Evolutionary conservation across 2,797 vertebrate species (phyloP), one percentile per base, ranked within the genome.

Genomic region (Oophaga sylvatica): DNA sequence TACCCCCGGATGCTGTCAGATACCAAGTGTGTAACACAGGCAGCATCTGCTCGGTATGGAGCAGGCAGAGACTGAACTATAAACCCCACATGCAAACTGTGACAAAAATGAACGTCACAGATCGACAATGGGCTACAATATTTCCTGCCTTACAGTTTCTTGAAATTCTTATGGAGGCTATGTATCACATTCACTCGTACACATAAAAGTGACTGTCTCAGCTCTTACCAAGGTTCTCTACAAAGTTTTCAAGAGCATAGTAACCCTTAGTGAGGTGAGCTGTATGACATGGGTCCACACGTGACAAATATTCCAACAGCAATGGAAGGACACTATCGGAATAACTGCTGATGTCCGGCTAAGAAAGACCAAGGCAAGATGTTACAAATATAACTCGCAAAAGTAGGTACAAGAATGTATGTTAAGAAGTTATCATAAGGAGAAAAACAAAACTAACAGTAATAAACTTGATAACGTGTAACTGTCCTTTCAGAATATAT

Each of bases 221-320:
- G 26, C 2, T 31, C 45, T 91, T 91, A 98, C 97, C 97, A 6
- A 98, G 92, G 88, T 96, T 97, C 91, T 98, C 97, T 92, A 97
- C 94, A 77, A 98, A 97, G 93, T 98, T 98, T 93, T 97, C 97
- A 68, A 98, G 92, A 2, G 97, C 97, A 11, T 98, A 98, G 92
- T 97, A 98, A 62, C 96, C 97, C 91, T 97, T 97, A 0, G 96
- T 96, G 83, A 98, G 93, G 53, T 97, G 96, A 48, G 95, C 93
- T 0, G 95, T 93, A 77, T 95, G 95, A 79, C 94, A 92, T 2
- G 94, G 90, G 86, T 96, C 95, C 90, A 97, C 93, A 0, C 93
- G 95, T 0, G 96, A 96, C 75, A 97, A 91, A 93, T 97, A 97
- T 79, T 93, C 90, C n/a, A 97, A 93, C 80, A 98, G 94, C 75